Conservation (phyloP, 2,888 invertebrate genomes). For the Melanophora roralis region DNA sequence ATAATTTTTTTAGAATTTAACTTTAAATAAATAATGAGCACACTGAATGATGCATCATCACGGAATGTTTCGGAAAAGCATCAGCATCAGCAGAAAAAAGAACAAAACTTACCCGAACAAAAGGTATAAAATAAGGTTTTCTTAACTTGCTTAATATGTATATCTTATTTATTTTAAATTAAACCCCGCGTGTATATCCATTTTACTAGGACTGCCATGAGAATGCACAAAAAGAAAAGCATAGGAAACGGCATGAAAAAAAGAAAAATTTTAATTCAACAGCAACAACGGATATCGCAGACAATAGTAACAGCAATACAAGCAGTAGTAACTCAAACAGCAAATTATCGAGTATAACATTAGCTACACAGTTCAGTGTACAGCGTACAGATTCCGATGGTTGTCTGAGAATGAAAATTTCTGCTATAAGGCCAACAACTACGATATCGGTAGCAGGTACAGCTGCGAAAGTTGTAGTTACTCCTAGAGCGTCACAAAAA, state of each 20-base stretch:
- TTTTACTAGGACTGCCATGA: conserved; percentile 42
- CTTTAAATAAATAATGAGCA: conserved; percentile 71
- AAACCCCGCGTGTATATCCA: background rate
- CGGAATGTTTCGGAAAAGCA: conserved; percentile 73
- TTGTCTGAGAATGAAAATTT: conserved; percentile 76
- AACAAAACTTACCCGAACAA: conserved; percentile 74
- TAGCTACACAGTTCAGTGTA: conserved; percentile 73
- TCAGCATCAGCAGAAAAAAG: conserved; percentile 68
- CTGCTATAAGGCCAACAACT: conserved; percentile 72
- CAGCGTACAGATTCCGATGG: conserved; percentile 76
- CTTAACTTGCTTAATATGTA: background rate
- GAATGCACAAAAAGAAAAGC: conserved; percentile 54
- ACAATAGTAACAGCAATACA: conserved; percentile 23
- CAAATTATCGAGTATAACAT: conserved; percentile 47
- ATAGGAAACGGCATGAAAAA: conserved; percentile 59
- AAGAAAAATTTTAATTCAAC: conserved; percentile 51
- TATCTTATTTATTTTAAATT: no score
- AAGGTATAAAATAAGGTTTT: conserved; percentile 66
- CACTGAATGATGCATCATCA: conserved; percentile 74
- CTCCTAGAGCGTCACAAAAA: conserved; percentile 21
- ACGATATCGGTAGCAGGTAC: conserved; percentile 28
- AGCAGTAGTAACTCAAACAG: conserved; percentile 1
- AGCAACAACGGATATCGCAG: conserved; percentile 26
- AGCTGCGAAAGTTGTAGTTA: conserved; percentile 37
- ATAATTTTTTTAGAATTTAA: conserved; percentile 39